Evolutionary conservation across 2,113 vertebrate species (phyloP).

Genomic region (Xenopus borealis): DNA sequence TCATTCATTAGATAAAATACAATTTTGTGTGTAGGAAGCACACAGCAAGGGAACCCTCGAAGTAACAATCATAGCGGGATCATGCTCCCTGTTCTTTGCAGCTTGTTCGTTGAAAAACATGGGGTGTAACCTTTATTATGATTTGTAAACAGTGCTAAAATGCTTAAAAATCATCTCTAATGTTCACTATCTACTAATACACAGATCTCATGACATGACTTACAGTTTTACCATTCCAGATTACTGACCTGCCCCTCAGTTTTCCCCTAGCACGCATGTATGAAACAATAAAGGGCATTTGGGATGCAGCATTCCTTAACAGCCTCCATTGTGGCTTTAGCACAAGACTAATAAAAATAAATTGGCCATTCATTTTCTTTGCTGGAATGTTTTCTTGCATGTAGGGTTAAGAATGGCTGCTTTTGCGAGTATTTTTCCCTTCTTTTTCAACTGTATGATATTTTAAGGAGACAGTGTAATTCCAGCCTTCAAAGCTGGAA

Average conservation of each 20-base stretch:
- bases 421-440: constrained; percentile 28
- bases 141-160: too few relatives aligned
- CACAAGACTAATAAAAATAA: constrained; percentile 35
- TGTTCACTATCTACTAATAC: background rate
- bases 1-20: too few relatives aligned
- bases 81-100: too few relatives aligned
- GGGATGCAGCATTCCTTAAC: background rate
- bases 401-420: constrained; percentile 32
- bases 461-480: constrained; percentile 38
- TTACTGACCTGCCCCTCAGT: background rate
- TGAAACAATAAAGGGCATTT: background rate
- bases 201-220: background rate
- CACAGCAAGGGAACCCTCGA: too few relatives aligned
- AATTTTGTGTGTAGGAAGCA: too few relatives aligned
- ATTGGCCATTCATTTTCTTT: constrained; percentile 28
- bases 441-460: constrained; percentile 37
- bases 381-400: constrained; percentile 33
- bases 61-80: too few relatives aligned
- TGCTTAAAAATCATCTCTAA: too few relatives aligned
- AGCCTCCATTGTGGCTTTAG: constrained; percentile 25
- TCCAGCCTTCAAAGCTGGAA: constrained; percentile 28
- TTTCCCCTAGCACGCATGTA: background rate
- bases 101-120: too few relatives aligned
- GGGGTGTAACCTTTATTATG: too few relatives aligned
- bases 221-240: too few relatives aligned